A percentile compares a stretch with the other conserved stretches of the same genome.
phyloP scores from a whole-genome alignment of 2,797 vertebrate species.

The Potorous gilbertii region DNA sequence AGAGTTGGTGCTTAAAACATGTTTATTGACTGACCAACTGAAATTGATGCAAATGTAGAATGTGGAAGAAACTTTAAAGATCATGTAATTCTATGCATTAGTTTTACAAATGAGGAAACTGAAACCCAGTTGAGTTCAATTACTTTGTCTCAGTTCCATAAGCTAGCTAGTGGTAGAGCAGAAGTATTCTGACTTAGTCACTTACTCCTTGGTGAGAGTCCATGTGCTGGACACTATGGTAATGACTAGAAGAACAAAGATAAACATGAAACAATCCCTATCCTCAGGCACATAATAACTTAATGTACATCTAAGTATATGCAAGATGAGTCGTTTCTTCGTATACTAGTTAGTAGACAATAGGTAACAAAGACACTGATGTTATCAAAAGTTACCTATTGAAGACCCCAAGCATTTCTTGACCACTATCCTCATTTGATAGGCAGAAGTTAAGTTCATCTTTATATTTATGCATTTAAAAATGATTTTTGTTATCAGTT shows the following conservation, averaged over 20 bases:
- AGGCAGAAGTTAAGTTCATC: too few relatives aligned
- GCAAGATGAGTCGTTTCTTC: background rate
- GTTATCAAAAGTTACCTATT: background rate
- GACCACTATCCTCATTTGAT: background rate
- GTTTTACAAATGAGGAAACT: background rate
- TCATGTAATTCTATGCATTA: background rate
- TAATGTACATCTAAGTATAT: background rate
- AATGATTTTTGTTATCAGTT: background rate
- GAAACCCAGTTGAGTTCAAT: background rate
- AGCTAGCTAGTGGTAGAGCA: background rate
- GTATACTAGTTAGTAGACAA: background rate
- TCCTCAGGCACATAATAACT: background rate
- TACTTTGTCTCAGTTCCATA: background rate
- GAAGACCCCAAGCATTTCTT: background rate
- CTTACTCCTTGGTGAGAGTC: background rate
- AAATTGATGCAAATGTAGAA: background rate
- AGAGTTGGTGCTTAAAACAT: background rate
- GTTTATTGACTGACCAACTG: background rate
- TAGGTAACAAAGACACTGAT: background rate
- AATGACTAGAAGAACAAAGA: background rate
- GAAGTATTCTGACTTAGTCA: background rate
- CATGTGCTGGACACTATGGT: background rate
- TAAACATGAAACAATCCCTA: background rate
- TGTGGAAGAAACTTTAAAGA: background rate
- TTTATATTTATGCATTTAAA: too few relatives aligned